Conservation (phyloP, 2,888 invertebrate genomes). For the Mycalesis mineus region DNA sequence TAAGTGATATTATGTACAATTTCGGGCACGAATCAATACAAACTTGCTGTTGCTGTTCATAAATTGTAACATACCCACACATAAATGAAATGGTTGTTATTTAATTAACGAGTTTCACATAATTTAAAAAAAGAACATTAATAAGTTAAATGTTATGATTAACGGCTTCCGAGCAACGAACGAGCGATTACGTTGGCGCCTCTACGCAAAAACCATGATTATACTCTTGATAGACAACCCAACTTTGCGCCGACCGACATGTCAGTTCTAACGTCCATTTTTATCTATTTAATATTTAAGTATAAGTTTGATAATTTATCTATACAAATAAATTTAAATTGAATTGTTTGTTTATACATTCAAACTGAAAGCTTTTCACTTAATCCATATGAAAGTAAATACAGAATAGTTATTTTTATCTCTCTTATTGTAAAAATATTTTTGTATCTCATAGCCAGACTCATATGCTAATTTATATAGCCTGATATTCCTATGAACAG, state of each 20-base stretch:
- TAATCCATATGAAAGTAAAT: too few species aligned
- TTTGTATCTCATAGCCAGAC: too few species aligned
- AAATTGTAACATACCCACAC: not conserved
- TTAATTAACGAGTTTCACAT: not conserved
- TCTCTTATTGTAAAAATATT: too few species aligned
- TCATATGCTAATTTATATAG: too few species aligned
- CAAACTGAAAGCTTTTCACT: too few species aligned
- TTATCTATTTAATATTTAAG: too few species aligned
- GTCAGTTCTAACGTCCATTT: too few species aligned
- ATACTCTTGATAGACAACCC: not conserved
- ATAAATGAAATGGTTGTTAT: not conserved
- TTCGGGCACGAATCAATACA: not conserved
- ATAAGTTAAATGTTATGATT: not conserved
- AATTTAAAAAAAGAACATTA: not conserved
- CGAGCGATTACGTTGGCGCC: constrained; percentile 2
- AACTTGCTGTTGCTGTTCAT: not conserved
- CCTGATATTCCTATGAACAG: too few species aligned
- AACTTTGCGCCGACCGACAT: not conserved
- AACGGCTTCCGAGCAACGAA: not conserved
- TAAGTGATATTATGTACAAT: not conserved
- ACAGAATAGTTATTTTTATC: too few species aligned
- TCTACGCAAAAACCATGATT: not conserved
- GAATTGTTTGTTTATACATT: too few species aligned
- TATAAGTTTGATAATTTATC: too few species aligned
- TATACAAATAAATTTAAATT: too few species aligned